Conservation (phyloP, 2,797 vertebrate species). For the Diceros bicornis region DNA sequence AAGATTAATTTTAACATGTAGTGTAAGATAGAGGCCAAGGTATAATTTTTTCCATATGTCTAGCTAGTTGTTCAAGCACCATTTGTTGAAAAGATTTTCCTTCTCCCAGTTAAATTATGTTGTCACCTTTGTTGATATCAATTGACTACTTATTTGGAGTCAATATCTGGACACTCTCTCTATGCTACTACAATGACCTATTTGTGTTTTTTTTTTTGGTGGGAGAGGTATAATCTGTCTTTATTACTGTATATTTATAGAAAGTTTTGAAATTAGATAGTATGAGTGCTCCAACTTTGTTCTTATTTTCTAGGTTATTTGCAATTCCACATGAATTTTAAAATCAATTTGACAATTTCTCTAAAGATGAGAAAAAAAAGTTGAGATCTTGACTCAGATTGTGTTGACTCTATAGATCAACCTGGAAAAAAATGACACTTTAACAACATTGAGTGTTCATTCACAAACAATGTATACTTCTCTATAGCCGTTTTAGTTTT, state of each 20-base stretch:
- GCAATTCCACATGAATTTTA: neutral
- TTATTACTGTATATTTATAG: slow-evolving; percentile 38
- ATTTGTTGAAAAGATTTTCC: slow-evolving; percentile 54
- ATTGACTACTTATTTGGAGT: neutral
- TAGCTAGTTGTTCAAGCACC: neutral
- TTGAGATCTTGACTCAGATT: neutral
- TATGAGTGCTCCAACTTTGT: neutral
- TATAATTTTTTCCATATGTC: slow-evolving; percentile 1
- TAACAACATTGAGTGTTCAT: neutral
- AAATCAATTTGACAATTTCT: slow-evolving; percentile 4
- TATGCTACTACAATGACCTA: neutral
- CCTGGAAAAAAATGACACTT: neutral
- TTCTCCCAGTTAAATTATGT: slow-evolving; percentile 16
- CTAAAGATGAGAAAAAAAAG: neutral
- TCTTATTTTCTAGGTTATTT: slow-evolving; percentile 38
- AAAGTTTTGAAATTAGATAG: slow-evolving; percentile 7
- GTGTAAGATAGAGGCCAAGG: neutral
- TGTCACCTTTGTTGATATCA: neutral
- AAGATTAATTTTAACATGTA: slow-evolving; percentile 7
- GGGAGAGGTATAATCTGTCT: neutral
- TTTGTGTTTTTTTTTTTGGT: neutral
- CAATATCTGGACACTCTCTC: neutral
- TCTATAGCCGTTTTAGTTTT: neutral
- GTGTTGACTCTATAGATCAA: neutral
- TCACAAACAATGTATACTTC: neutral